Evolutionary conservation across 2,888 invertebrate genomes (phyloP), one percentile per base, ranked within the genome.

Genomic region (Ctena decussata): DNA sequence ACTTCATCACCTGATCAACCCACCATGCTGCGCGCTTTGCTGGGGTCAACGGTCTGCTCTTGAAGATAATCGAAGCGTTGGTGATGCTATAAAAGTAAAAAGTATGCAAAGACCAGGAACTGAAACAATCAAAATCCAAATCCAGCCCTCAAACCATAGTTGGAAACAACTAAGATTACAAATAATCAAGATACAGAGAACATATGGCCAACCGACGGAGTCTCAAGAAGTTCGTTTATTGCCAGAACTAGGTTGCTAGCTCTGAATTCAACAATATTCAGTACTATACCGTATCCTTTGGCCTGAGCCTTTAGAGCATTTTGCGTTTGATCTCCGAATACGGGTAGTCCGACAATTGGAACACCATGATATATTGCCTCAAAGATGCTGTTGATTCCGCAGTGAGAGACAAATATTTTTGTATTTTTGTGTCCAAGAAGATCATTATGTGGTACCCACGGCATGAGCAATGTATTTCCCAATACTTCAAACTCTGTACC

Each of bases 1-100:
- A 90, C 82, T 89, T 84, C 15, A 93, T 81, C 57, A 93, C 88
- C 72, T 92, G 91, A 77, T 93, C 93, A n/a, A 93, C 82, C 92
- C 92, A 93, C 60, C 80, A 91, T 8, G 89, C 91, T 11, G 91
- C 92, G 60, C 90, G 84, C 44, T 91, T 82, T 35, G 65, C 44
- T 5, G 93, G 90, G 32, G 80, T 83, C 32, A 80, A 41, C 44
- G 77, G 69, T 39, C 80, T 75, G 30, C 60, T 65, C 6, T 77
- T 76, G 41, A 87, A 89, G n/a, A 92, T 84, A 35, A 46, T 18
- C 2, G 92, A 89, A 12, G 86, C 90, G 27, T 69, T n/a, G n/a
- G n/a, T n/a, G n/a, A n/a, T n/a, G n/a, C n/a, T n/a, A n/a, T n/a
- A n/a, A n/a, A n/a, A n/a, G n/a, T n/a, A n/a, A n/a, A n/a, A n/a